Percentiles rank a stretch among this genome's conserved stretches.
Conservation (phyloP, 2,113 vertebrate species). For the Pseudorectes ferrugineus region DNA sequence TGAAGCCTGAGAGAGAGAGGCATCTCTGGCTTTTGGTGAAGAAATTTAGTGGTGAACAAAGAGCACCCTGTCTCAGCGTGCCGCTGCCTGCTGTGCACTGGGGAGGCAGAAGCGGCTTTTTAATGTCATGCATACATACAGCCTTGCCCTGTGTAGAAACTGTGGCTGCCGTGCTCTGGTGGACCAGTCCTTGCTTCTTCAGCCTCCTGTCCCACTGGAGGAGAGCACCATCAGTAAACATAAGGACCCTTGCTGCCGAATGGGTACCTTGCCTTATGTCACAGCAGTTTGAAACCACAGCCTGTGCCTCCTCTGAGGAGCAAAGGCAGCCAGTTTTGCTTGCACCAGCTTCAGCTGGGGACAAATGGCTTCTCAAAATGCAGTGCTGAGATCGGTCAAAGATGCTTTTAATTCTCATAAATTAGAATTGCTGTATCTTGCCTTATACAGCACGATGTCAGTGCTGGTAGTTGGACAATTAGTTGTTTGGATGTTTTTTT, state of each 20-base stretch:
- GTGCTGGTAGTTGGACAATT: rapidly evolving
- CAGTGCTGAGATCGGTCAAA: rapidly evolving
- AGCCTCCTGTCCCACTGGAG: background rate
- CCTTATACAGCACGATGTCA: rapidly evolving
- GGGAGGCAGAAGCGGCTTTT: background rate
- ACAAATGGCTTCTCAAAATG: background rate
- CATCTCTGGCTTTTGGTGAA: background rate
- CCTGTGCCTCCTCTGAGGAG: too few relatives aligned
- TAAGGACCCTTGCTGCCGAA: background rate
- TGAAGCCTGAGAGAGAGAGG: background rate
- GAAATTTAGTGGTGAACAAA: background rate
- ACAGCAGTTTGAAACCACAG: background rate
- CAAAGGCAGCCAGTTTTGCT: background rate
- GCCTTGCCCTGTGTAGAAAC: background rate
- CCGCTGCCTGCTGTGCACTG: rapidly evolving
- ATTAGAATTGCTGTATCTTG: background rate
- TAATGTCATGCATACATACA: background rate
- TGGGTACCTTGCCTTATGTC: background rate
- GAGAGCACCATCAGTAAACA: rapidly evolving
- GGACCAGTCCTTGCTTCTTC: background rate
- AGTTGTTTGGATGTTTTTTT: background rate
- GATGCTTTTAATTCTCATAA: background rate
- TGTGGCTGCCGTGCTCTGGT: rapidly evolving
- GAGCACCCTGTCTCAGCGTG: background rate
- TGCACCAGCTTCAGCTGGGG: background rate